Base-by-base conservation (phyloP, 2,888 invertebrate species). In the Holacanthella duospinosa region DNA sequence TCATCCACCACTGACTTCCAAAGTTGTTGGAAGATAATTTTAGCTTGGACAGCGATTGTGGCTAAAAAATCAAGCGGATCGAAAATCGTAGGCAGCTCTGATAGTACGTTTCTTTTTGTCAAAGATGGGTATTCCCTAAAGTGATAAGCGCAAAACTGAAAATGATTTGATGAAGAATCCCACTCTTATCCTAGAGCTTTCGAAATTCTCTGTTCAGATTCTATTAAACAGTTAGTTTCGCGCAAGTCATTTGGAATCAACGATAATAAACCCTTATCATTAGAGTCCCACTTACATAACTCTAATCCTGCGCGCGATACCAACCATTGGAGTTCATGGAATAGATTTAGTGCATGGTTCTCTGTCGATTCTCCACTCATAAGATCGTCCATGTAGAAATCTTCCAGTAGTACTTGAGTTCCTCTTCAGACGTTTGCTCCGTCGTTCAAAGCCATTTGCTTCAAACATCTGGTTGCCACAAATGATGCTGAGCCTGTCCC, bases 351-450 rank as follows among this genome's bases (percentile, higher is more conserved):
- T 24, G 61, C 67, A 28, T 55, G 29, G 19, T 53, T 29, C 16
- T 4, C 28, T 2, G 59, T 29, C 1, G 36, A 25, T 1, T 60
- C 48, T 19, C 64, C 62, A 28, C 57, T 36, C 25, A 64, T 24
- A 1, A 61, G 26, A 43, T 68, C 74, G 58, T 76, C 75, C n/a
- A 77, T 71, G 55, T 77, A 76, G 56, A 74, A 72, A 60, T 74
- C 71, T 2, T 66, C 43, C 3, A 27, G 27, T 19, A 72, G 61
- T 16, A 65, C 61, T 43, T 68, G n/a, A 3, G 68, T 44, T 4
- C 66, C 70, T 25, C 43, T 3, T 3, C 69, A 65, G 43, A 60
- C 58, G 24, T 59, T 62, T 3, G 55, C 4, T 26, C 12, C 36
- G 29, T 71, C 68, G 16, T 75, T 72, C 1, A 62, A 9, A 0